Conservation (phyloP, 1,140 invertebrate species). For the Caenorhabditis remanei region DNA sequence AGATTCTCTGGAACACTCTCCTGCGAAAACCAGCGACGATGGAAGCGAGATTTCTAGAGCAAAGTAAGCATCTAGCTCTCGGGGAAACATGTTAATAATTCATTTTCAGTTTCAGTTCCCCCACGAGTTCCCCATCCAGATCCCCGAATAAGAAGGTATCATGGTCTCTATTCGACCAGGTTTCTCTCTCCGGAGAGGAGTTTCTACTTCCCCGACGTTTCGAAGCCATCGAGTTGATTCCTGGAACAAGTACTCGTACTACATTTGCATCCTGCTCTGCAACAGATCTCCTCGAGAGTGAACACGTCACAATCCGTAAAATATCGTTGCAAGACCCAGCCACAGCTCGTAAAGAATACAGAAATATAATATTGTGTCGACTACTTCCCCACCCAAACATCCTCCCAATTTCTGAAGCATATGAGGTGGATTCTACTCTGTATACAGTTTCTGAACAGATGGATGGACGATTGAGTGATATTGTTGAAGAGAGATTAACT, state of each 20-base stretch:
- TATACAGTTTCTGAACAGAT: conserved; percentile 43
- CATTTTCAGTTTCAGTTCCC: conserved; percentile 12
- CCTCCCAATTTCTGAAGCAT: conserved; percentile 21
- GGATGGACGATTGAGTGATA: conserved; percentile 37
- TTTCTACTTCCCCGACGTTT: conserved; percentile 36
- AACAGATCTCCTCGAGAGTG: conserved; percentile 40
- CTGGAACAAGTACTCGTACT: conserved; percentile 18
- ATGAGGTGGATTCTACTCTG: conserved; percentile 21
- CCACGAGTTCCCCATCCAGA: conserved; percentile 18
- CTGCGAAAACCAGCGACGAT: conserved; percentile 27
- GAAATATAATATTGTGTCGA: conserved; percentile 20
- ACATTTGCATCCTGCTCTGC: conserved; percentile 10
- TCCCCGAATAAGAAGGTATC: conserved; percentile 33
- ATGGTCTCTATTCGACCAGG: conserved; percentile 37
- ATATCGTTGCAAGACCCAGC: conserved; percentile 47
- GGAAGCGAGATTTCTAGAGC: conserved; percentile 30
- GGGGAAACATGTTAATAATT: not conserved
- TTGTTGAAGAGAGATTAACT: conserved; percentile 4
- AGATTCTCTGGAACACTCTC: conserved; percentile 40
- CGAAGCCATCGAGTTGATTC: conserved; percentile 27
- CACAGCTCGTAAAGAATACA: not conserved
- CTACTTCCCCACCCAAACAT: conserved; percentile 34
- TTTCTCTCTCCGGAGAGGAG: conserved; percentile 20
- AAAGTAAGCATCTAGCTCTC: not conserved
- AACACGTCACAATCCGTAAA: conserved; percentile 31